Percentiles rank a stretch among this genome's conserved stretches.
Conservation (phyloP, 2,113 vertebrate species). For the Hemiscyllium ocellatum region DNA sequence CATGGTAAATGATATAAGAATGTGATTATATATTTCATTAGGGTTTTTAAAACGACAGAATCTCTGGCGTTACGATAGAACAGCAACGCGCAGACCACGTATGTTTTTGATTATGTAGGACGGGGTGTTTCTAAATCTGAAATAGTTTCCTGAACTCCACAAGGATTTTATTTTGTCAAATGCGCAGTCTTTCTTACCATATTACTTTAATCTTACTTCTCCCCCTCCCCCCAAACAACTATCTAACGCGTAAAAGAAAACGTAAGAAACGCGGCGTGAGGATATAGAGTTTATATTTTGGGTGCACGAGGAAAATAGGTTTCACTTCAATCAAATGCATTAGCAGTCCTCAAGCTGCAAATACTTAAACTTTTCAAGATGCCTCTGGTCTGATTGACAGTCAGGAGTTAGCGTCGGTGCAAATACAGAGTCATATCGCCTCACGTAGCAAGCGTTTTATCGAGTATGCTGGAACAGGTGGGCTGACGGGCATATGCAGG, state of each 20-base stretch:
- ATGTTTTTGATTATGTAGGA: not conserved
- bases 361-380: slow-evolving; percentile 7
- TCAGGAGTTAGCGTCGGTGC: no score
- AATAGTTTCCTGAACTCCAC: not conserved
- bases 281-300: not conserved
- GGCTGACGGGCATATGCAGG: not conserved
- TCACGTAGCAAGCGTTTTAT: not conserved
- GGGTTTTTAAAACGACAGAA: not conserved
- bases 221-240: not conserved
- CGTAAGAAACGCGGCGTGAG: not conserved
- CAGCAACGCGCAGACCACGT: not conserved
- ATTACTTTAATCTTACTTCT: not conserved
- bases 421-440: not conserved
- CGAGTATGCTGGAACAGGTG: not conserved
- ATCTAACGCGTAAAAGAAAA: not conserved
- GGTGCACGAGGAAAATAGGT: not conserved
- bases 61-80: not conserved
- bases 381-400: not conserved
- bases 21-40: not conserved
- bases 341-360: not conserved
- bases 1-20: not conserved
- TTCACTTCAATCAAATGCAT: not conserved
- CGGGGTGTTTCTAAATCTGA: not conserved
- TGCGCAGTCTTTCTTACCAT: not conserved
- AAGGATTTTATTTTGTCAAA: not conserved